Evolutionary conservation across 2,797 vertebrate genomes (phyloP).

Genomic region (Urosaurus nigricauda): DNA sequence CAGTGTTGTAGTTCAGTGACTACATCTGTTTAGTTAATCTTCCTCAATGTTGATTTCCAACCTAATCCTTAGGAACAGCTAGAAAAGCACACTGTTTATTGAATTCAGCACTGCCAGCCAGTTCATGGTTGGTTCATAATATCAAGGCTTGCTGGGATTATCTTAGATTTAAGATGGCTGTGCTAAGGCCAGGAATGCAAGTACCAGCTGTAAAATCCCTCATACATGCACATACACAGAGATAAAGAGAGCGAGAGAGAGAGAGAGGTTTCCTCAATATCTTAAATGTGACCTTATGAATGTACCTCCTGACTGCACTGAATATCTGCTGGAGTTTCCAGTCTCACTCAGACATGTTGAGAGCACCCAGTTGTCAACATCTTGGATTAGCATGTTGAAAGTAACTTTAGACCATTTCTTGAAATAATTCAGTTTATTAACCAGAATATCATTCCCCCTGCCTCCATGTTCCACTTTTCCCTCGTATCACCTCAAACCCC

Average conservation of each 20-base stretch:
- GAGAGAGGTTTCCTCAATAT: background rate
- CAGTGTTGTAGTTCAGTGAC: background rate
- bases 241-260: too few relatives aligned
- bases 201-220: background rate
- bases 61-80: background rate
- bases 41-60: background rate
- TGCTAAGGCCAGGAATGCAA: slow-evolving; percentile 14
- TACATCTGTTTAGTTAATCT: background rate
- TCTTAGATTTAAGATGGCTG: background rate
- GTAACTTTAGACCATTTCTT: slow-evolving; percentile 20
- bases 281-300: slow-evolving; percentile 9
- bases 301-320: slow-evolving; percentile 25
- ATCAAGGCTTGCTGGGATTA: background rate
- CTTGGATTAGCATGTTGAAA: slow-evolving; percentile 22
- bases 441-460: slow-evolving; percentile 1
- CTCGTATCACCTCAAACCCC: slow-evolving; percentile 35
- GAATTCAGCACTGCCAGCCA: background rate
- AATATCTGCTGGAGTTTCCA: background rate
- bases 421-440: slow-evolving; percentile 45
- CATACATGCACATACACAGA: background rate
- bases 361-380: slow-evolving; percentile 18
- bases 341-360: slow-evolving; percentile 22
- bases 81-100: background rate
- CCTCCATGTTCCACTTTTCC: slow-evolving; percentile 14
- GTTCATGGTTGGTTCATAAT: background rate